Conservation (phyloP, 1,140 invertebrate species). For the Drosophila neocordata region DNA sequence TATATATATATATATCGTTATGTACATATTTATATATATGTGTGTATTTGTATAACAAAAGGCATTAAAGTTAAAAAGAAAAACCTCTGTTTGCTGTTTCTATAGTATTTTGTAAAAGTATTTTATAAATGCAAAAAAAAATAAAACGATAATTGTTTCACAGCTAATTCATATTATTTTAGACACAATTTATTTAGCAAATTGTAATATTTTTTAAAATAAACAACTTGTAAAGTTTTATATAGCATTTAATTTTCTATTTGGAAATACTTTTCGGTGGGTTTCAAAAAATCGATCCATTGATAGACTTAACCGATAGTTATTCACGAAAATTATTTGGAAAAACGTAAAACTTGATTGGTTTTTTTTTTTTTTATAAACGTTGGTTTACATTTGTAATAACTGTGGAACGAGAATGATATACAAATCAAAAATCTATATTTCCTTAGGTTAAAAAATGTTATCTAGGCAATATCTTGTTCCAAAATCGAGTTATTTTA, state of each 20-base stretch:
- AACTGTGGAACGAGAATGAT: too few species aligned
- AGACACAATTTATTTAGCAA: constrained; percentile 76
- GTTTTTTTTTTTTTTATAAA: too few species aligned
- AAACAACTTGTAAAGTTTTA: constrained; percentile 73
- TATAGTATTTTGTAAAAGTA: constrained; percentile 77
- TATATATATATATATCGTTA: not conserved
- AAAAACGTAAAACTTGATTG: too few species aligned
- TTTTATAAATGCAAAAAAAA: constrained; percentile 54
- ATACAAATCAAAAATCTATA: too few species aligned
- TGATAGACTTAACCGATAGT: not conserved
- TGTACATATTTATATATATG: constrained; percentile 7
- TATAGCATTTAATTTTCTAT: not conserved
- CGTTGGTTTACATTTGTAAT: too few species aligned
- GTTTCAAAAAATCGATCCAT: not conserved
- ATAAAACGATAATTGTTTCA: constrained; percentile 39
- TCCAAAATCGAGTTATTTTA: too few species aligned
- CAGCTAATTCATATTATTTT: constrained; percentile 65
- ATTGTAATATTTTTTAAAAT: constrained; percentile 76
- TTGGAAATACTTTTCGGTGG: not conserved
- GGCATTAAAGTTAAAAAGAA: constrained; percentile 23
- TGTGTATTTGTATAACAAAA: constrained; percentile 22
- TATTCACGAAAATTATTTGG: too few species aligned
- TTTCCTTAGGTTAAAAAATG: too few species aligned
- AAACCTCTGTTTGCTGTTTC: constrained; percentile 64
- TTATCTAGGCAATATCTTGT: too few species aligned